Conservation (phyloP, 2,888 invertebrate species). For the Smittia aterrima region DNA sequence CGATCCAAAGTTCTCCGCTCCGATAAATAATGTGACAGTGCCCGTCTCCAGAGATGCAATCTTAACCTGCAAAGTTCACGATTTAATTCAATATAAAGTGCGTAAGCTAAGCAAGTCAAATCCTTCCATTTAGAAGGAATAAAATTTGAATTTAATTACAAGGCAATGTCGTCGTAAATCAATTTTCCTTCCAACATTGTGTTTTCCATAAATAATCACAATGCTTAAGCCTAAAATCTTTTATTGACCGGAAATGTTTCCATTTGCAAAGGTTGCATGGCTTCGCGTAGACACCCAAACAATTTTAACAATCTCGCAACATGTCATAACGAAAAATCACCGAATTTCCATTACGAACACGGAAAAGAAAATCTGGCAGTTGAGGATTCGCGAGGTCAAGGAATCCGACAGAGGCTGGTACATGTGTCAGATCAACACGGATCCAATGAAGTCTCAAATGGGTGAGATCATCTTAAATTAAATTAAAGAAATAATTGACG, state of each 20-base stretch:
- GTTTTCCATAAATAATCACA: constrained; percentile 32
- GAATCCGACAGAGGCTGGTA: constrained; percentile 87
- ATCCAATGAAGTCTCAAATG: constrained; percentile 88
- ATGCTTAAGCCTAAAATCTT: background rate
- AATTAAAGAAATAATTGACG: no score
- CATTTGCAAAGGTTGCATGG: constrained; percentile 72
- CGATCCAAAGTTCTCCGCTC: constrained; percentile 78
- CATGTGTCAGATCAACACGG: constrained; percentile 85
- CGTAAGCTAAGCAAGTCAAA: constrained; percentile 42
- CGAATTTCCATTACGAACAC: constrained; percentile 81
- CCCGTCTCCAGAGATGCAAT: constrained; percentile 84
- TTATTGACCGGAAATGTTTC: constrained; percentile 31
- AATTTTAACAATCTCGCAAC: constrained; percentile 83
- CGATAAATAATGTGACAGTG: constrained; percentile 78
- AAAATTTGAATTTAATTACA: constrained; percentile 36
- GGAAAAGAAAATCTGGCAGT: constrained; percentile 82
- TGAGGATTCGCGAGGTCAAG: constrained; percentile 79
- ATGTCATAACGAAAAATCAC: constrained; percentile 86
- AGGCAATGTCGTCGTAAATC: constrained; percentile 22
- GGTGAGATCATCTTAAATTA: no score
- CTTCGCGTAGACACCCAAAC: constrained; percentile 87
- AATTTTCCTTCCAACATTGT: constrained; percentile 27
- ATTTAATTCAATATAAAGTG: constrained; percentile 81
- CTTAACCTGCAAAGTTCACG: constrained; percentile 77
- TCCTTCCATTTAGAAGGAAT: background rate